Conservation (phyloP, 2,113 vertebrate species). For the Cacatua alba region DNA sequence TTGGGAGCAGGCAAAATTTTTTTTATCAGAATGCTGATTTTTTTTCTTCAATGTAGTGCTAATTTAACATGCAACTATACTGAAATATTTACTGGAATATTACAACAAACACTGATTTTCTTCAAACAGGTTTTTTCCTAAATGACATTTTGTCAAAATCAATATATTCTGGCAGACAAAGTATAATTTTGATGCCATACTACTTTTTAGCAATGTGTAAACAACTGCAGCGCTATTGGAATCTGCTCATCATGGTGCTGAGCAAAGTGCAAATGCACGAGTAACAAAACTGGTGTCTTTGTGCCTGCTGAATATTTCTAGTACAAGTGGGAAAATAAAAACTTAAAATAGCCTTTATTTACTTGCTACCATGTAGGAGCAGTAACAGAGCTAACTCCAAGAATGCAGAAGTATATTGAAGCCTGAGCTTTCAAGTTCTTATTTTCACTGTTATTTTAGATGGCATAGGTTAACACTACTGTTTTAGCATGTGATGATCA, state of each 20-base stretch:
- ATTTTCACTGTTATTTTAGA: background rate
- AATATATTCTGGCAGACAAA: background rate
- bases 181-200: background rate
- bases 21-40: background rate
- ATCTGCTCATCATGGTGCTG: background rate
- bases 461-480: background rate
- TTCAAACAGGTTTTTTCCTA: background rate
- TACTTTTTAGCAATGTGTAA: background rate
- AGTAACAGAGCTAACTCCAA: background rate
- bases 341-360: background rate
- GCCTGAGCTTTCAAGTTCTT: background rate
- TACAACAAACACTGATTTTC: background rate
- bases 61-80: background rate
- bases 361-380: background rate
- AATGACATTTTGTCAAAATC: background rate
- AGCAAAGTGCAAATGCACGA: background rate
- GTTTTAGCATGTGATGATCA: background rate
- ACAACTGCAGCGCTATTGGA: background rate
- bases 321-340: background rate
- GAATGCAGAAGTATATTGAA: background rate
- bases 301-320: background rate
- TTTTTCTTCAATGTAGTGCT: background rate
- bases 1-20: background rate
- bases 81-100: background rate
- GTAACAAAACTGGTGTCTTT: rapidly evolving